A percentile compares a stretch with the other conserved stretches of the same genome.
Evolutionary conservation across 2,888 invertebrate genomes (phyloP).

Genomic region (Chydorus sphaericus): DNA sequence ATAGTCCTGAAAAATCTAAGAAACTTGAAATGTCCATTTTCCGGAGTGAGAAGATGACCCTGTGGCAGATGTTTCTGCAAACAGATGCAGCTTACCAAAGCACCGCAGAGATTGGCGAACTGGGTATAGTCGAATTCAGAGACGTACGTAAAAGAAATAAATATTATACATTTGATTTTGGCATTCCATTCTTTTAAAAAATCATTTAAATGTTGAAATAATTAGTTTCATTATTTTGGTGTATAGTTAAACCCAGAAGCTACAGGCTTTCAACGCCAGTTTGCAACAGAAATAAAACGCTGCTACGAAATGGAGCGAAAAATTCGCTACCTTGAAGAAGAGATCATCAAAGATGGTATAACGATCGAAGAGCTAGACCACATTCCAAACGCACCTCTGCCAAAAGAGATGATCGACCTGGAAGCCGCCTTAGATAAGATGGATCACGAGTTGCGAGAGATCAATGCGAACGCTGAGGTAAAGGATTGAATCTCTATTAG

Average conservation of each 20-base stretch:
- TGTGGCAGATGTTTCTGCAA: constrained; percentile 95
- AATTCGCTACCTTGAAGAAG: constrained; percentile 87
- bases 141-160: too few relatives aligned
- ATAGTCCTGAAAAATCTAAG: too few relatives aligned
- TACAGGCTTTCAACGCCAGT: constrained; percentile 95
- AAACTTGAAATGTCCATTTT: constrained; percentile 63
- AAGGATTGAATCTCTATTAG: not conserved
- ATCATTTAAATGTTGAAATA: too few relatives aligned
- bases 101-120: constrained; percentile 92
- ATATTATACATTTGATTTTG: too few relatives aligned
- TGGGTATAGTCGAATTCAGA: constrained; percentile 92
- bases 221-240: too few relatives aligned
- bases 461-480: constrained; percentile 87
- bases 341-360: constrained; percentile 90
- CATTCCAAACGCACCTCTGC: constrained; percentile 95
- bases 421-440: constrained; percentile 92
- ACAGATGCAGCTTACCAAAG: constrained; percentile 97
- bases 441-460: constrained; percentile 91
- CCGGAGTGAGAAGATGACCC: constrained; percentile 95
- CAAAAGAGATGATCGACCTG: constrained; percentile 96
- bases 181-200: too few relatives aligned
- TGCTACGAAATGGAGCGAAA: constrained; percentile 99
- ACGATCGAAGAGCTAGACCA: constrained; percentile 97
- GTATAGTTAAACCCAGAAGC: constrained; percentile 96
- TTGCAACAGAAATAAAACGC: constrained; percentile 92